Base-by-base conservation (phyloP, 2,113 vertebrate genomes). In the Guaruba guarouba region DNA sequence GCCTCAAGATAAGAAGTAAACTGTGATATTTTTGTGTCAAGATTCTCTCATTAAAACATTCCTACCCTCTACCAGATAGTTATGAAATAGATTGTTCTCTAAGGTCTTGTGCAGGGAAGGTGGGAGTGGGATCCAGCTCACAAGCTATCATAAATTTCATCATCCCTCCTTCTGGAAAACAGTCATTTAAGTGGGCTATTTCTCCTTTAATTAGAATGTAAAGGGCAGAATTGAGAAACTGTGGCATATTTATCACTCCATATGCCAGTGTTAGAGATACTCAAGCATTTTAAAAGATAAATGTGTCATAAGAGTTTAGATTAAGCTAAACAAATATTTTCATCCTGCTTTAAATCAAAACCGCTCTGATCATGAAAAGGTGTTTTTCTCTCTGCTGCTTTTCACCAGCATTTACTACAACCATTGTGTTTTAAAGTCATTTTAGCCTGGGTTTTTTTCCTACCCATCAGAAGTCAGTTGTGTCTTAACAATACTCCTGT, bases 151-250 rank as follows among this genome's bases (percentile, higher is more conserved):
- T 13, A 13, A 54, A 94, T 93, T 76, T 86, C 74, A 95, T 79
- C 83, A 82, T 81, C 66, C 29, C 54, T 94, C 70, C 86, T 92
- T 81, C 89, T 95, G 90, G 93, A 92, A 95, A 96, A 81, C 77
- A 95, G 95, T 70, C 83, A 86, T 83, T 81, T 92, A 92, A 92
- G 86, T 94, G 93, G 93, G 91, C 73, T 91, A 86, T 57, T 96
- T 90, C 95, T 94, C 90, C 87, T 92, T 96, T 94, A 95, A 91
- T 97, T 96, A 93, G 92, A 89, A 93, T 39, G 76, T 93, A 93
- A 97, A 97, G 94, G 92, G 83, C 92, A 96, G 91, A 95, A 94
- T 80, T 75, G 92, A 97, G 83, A 90, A 93, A 75, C 81, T 55
- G 79, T 94, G 79, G 85, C 93, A 90, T 88, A 97, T 90, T 93